phyloP scores from a whole-genome alignment of 2,113 vertebrate species.

The Silurus meridionalis region DNA sequence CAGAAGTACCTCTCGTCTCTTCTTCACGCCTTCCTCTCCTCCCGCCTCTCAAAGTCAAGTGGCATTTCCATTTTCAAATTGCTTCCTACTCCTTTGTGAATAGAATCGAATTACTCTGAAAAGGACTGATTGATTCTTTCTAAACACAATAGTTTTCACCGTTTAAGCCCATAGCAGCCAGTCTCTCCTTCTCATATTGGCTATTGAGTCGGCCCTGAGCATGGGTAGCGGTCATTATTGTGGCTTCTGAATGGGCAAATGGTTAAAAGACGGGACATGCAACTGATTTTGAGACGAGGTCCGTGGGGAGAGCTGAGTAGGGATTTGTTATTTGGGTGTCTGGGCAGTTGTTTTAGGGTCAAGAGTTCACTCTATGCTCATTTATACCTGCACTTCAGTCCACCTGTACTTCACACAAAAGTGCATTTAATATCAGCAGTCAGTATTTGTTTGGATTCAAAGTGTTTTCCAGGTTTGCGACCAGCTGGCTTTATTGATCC shows the following conservation, averaged over 20 bases:
- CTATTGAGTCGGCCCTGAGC: slow-evolving; percentile 63
- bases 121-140: slow-evolving; percentile 76
- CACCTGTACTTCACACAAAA: background rate
- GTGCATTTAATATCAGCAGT: slow-evolving; percentile 6
- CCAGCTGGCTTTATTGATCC: slow-evolving; percentile 13
- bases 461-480: slow-evolving; percentile 6
- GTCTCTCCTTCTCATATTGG: slow-evolving; percentile 58
- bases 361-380: slow-evolving; percentile 47
- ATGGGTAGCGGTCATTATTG: slow-evolving; percentile 67
- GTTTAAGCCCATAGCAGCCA: slow-evolving; percentile 61
- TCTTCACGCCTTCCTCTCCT: slow-evolving; percentile 48
- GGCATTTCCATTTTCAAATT: slow-evolving; percentile 78
- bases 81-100: slow-evolving; percentile 75
- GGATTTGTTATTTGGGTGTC: slow-evolving; percentile 41
- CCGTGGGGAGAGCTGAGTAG: slow-evolving; percentile 51
- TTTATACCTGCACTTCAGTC: slow-evolving; percentile 17
- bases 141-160: slow-evolving; percentile 73
- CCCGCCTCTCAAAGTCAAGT: slow-evolving; percentile 68
- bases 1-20: slow-evolving; percentile 37
- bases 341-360: slow-evolving; percentile 45
- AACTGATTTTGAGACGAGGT: slow-evolving; percentile 34
- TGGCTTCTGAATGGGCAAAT: slow-evolving; percentile 62
- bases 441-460: background rate
- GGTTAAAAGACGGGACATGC: slow-evolving; percentile 51
- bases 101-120: slow-evolving; percentile 75